A percentile compares a stretch with the other conserved stretches of the same genome.
phyloP scores from a whole-genome alignment of 2,113 vertebrate genomes.

The Gallinago paraguaiae region DNA sequence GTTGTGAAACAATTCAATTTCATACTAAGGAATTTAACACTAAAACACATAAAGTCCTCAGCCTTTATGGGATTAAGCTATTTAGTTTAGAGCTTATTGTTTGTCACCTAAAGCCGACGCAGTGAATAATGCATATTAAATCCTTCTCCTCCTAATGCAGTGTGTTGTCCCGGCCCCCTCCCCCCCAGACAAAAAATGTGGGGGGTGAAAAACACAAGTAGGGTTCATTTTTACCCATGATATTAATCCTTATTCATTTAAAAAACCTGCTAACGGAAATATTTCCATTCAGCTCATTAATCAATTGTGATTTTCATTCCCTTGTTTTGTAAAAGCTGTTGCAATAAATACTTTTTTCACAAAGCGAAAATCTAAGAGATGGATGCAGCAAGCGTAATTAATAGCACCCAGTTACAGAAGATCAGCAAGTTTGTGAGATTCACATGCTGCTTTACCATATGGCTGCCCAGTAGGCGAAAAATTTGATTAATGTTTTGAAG shows the following conservation, averaged over 20 bases:
- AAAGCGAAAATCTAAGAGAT: constrained; percentile 92
- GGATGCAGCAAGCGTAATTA: constrained; percentile 99
- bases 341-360: constrained; percentile 91
- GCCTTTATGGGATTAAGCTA: constrained; percentile 42
- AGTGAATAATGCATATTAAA: constrained; percentile 57
- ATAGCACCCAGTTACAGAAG: constrained; percentile 99
- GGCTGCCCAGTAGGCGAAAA: constrained; percentile 99
- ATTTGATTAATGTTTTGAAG: constrained; percentile 99
- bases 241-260: constrained; percentile 80
- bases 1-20: constrained; percentile 57
- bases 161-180: neutral
- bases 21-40: constrained; percentile 15
- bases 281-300: constrained; percentile 95
- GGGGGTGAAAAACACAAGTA: neutral
- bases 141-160: neutral
- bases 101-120: constrained; percentile 17
- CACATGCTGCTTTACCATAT: constrained; percentile 99
- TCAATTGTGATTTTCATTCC: constrained; percentile 94
- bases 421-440: constrained; percentile 99
- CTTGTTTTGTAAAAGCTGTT: constrained; percentile 92
- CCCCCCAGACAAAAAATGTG: neutral
- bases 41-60: constrained; percentile 10
- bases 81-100: constrained; percentile 57
- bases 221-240: constrained; percentile 61
- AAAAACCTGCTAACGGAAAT: constrained; percentile 91